Base-by-base conservation (phyloP, 2,888 invertebrate genomes). In the Andrena marginata region DNA sequence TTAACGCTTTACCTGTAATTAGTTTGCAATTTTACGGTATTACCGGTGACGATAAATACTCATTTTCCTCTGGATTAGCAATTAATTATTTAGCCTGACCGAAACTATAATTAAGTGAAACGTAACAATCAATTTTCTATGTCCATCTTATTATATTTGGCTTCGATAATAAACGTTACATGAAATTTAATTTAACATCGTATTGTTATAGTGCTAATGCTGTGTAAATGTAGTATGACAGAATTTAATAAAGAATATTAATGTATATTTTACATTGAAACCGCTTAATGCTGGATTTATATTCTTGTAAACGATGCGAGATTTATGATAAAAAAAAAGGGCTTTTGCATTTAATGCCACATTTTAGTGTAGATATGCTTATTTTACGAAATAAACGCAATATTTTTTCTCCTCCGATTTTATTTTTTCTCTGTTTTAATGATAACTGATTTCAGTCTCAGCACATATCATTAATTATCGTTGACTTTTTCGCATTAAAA, bases 1-100 rank as follows among this genome's bases (percentile, higher is more conserved):
- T 74, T 67, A 77, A 77, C 60, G 23, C 42, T 26, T 31, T 42
- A 64, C 60, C 29, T 33, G 63, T 31, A 49, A 74, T 74, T 74
- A 63, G 13, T 73, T 73, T 33, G 8, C 26, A 68, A 68, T 35
- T 73, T 73, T n/a, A 8, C 35, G 35, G 42, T 33, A 10, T 23
- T 23, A 20, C 5, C 13, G 29, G 10, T 3, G 48, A 29, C 42
- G 42, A 42, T 42, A 29, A 2, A 10, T 64, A 23, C 10, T 29
- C 8, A 0, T 35, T 26, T 35, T 26, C 16, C n/a, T 64, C 60
- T 6, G 2, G 10, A 8, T 42, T 13, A 5, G 42, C n/a, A 13
- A 49, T 51, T 59, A 26, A 60, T 29, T 56, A 42, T 54, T 54
- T 54, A 42, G 49, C 16, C 31, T 13, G 5, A 29, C 2, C 26